These are phyloP conservation scores for Anas platyrhynchos DNA, from an alignment of 2,113 vertebrate species.

Conservation along the genomic window DNA sequence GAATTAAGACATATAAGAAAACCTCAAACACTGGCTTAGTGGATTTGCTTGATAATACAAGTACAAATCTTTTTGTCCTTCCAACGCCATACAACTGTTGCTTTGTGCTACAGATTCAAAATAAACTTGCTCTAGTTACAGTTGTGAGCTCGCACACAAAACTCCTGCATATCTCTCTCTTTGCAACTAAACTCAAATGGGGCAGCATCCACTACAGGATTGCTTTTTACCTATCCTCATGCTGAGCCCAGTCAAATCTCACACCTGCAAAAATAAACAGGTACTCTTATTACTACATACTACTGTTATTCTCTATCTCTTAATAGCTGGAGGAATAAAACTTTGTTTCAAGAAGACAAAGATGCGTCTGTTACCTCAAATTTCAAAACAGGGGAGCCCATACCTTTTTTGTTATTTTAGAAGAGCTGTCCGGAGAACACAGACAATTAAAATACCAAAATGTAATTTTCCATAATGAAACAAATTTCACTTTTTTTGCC, in stretches of 20 bases:
- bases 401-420: background rate
- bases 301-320: background rate
- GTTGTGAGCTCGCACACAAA: background rate
- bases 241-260: background rate
- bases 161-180: background rate
- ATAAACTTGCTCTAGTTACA: background rate
- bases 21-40: background rate
- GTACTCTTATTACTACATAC: background rate
- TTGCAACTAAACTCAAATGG: background rate
- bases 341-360: background rate
- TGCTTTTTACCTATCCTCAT: background rate
- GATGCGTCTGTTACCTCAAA: background rate
- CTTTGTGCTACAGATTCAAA: background rate
- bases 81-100: background rate
- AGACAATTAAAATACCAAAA: background rate
- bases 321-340: background rate
- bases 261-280: background rate
- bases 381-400: background rate
- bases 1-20: background rate
- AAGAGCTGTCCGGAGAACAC: background rate
- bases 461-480: background rate
- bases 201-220: background rate
- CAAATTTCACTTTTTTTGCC: background rate
- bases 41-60: background rate
- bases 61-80: background rate